Evolutionary conservation across 2,888 invertebrate genomes (phyloP), one percentile per base, ranked within the genome.

Genomic region (Eupithecia tripunctaria): DNA sequence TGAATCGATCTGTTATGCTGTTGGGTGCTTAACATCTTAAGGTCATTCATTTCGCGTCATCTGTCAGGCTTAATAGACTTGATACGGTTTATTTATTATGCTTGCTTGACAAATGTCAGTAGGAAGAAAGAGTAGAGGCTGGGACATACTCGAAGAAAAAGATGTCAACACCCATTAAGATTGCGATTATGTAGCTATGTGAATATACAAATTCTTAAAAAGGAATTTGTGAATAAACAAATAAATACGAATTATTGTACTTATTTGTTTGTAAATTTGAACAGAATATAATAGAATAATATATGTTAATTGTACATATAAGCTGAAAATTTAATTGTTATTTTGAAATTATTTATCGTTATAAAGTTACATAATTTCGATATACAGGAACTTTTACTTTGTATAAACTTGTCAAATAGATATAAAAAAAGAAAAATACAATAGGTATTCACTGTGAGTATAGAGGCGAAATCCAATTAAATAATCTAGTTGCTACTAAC

Each of bases 1-100:
- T 73, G 79, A 84, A 85, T 84, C 79, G 75, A 85, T 85, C 79
- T 71, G 79, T 73, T 76, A 76, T 78, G 77, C 76, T 73, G 75
- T 79, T 82, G 75, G 80, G 77, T 78, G 79, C 78, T 76, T 74
- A 78, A 63, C 32, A n/a, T 62, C 29, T 62, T 62, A 62, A 60
- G 29, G 60, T 60, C 29, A 21, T 32, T 36, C 62, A 63, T 32
- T 32, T 32, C 29, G 32, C 62, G n/a, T 56, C 56, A 32, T 63
- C n/a, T 32, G 12, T 62, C 62, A 29, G n/a, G 29, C 29, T 32
- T 32, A 29, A 32, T n/a, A 32, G 36, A 12, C 60, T 62, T 62
- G 5, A 29, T 29, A 29, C 5, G 56, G 25, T 25, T 56, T 56
- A 56, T 56, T 25, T 56, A 5, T 51, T 14, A 25, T 25, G 56